Conservation (phyloP, 2,888 invertebrate species). For the Oxycera nigricornis region DNA sequence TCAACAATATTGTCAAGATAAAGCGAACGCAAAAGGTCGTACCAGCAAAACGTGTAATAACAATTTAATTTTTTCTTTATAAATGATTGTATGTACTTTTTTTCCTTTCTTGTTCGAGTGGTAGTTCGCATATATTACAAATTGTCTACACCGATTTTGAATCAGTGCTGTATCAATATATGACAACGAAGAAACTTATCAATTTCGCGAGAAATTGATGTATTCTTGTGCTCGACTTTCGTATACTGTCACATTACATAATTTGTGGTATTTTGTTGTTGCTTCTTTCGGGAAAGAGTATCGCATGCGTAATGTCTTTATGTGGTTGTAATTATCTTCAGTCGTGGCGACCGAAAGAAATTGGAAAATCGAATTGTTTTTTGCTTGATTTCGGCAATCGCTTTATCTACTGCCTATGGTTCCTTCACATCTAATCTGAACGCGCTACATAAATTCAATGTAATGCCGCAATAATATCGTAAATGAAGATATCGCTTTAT, state of each 20-base stretch:
- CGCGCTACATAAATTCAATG: constrained; percentile 11
- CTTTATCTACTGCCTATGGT: constrained; percentile 25
- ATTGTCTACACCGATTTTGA: constrained; percentile 5
- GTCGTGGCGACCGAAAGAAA: not conserved
- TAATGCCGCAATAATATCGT: constrained; percentile 29
- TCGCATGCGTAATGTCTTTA: not conserved
- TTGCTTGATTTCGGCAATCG: not conserved
- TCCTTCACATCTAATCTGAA: constrained; percentile 24
- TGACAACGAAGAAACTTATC: constrained; percentile 35
- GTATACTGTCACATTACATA: constrained; percentile 6
- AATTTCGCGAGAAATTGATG: not conserved
- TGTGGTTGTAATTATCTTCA: not conserved
- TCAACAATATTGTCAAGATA: constrained; percentile 36
- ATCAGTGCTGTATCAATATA: constrained; percentile 23
- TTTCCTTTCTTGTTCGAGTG: not conserved
- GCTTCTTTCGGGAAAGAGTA: not conserved
- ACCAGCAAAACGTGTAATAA: constrained; percentile 6
- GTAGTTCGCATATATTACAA: constrained; percentile 25
- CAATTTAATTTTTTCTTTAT: constrained; percentile 12
- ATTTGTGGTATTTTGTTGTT: not conserved
- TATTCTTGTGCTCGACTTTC: not conserved
- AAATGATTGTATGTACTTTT: not conserved
- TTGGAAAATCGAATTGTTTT: not conserved
- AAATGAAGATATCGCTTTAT: constrained; percentile 7
- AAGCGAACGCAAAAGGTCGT: constrained; percentile 26